These are phyloP conservation scores for Lophius americanus DNA, from an alignment of 2,797 vertebrate species.

Conservation along the genomic window DNA sequence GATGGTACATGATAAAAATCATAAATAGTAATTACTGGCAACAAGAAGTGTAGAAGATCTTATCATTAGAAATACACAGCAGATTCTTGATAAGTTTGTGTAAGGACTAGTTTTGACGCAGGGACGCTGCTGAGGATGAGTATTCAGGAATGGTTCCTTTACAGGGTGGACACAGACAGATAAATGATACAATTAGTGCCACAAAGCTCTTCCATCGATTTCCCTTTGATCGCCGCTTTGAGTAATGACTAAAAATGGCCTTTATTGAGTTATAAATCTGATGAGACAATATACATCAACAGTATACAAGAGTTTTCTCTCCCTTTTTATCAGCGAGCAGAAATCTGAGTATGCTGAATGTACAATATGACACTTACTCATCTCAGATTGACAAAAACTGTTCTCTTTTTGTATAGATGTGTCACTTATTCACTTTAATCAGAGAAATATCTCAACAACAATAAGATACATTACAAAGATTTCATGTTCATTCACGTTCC, in stretches of 20 bases:
- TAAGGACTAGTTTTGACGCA: slow-evolving; percentile 1
- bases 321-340: not conserved
- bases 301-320: not conserved
- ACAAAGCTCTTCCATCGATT: slow-evolving; percentile 50
- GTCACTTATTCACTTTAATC: not conserved
- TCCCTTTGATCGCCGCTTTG: slow-evolving; percentile 42
- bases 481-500: not conserved
- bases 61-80: not conserved
- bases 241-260: slow-evolving; percentile 29
- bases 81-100: not conserved
- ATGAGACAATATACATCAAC: not conserved
- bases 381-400: too few species aligned
- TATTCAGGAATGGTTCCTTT: slow-evolving; percentile 7
- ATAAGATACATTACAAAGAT: too few species aligned
- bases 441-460: not conserved
- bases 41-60: not conserved
- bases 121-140: not conserved
- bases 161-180: slow-evolving; percentile 35
- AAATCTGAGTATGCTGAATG: too few species aligned
- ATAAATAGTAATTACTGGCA: not conserved
- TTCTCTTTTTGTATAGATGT: not conserved
- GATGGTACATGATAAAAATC: not conserved
- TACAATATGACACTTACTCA: too few species aligned
- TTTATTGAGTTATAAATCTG: slow-evolving; percentile 8
- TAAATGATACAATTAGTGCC: slow-evolving; percentile 59